A percentile compares a stretch with the other conserved stretches of the same genome.
Conservation (phyloP, 1,140 invertebrate species). For the Megalopta genalis region DNA sequence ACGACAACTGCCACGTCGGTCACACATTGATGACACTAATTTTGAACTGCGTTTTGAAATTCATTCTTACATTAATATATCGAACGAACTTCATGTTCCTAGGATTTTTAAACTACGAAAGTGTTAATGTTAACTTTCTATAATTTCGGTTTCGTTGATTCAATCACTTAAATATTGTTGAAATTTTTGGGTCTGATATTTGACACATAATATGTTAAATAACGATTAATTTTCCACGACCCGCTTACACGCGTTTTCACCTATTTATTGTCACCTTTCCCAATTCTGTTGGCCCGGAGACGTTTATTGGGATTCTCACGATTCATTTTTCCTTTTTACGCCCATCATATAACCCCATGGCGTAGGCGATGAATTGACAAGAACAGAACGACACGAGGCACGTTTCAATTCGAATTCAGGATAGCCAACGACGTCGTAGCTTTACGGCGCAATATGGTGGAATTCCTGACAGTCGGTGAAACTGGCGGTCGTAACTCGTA, state of each 20-base stretch:
- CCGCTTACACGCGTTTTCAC: neutral
- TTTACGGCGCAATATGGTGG: constrained; percentile 48
- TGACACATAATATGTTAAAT: no score
- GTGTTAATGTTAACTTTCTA: no score
- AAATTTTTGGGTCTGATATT: no score
- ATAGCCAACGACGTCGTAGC: constrained; percentile 31
- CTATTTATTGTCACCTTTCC: constrained; percentile 14
- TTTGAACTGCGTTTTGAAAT: no score
- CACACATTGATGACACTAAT: no score
- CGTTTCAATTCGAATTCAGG: constrained; percentile 57
- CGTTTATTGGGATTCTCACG: constrained; percentile 19
- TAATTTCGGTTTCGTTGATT: no score
- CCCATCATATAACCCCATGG: constrained; percentile 26
- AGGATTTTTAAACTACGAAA: no score
- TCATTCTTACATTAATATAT: no score
- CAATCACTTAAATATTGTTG: no score
- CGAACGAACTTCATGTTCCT: no score
- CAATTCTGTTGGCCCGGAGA: constrained; percentile 22
- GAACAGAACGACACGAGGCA: constrained; percentile 36
- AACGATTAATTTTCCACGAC: no score
- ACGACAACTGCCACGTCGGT: no score
- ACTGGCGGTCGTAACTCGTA: constrained; percentile 61
- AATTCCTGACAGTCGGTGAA: constrained; percentile 51
- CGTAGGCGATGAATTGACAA: constrained; percentile 42
- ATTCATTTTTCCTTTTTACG: constrained; percentile 41